These are phyloP conservation scores for Sisyra nigra DNA, from an alignment of 2,888 invertebrate genomes.

Conservation along the genomic window DNA sequence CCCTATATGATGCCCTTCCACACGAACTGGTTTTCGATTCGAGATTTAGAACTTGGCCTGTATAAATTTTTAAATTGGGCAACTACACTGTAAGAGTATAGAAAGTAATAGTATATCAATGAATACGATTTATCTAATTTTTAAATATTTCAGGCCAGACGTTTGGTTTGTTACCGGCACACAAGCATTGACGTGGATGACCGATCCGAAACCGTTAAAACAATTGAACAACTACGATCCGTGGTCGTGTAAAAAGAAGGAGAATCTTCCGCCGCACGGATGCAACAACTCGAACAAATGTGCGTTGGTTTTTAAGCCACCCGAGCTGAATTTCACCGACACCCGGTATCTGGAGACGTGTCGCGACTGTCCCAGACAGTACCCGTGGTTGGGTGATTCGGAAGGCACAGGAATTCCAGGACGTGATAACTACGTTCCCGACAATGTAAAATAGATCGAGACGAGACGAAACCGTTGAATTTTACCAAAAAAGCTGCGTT, in stretches of 20 bases:
- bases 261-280: constrained; percentile 52
- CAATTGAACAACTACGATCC: constrained; percentile 56
- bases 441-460: constrained; percentile 31
- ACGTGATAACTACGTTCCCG: constrained; percentile 66
- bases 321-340: constrained; percentile 60
- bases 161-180: constrained; percentile 78
- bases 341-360: constrained; percentile 82
- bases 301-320: constrained; percentile 60
- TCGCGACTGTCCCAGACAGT: constrained; percentile 65
- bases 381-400: constrained; percentile 81
- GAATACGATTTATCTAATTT: neutral
- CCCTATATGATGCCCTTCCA: constrained; percentile 94
- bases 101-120: neutral
- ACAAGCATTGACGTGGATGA: constrained; percentile 81
- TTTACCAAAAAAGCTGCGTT: neutral
- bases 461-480: too few species aligned
- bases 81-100: constrained; percentile 41
- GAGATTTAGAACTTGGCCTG: constrained; percentile 63
- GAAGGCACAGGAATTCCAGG: constrained; percentile 66
- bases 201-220: constrained; percentile 61
- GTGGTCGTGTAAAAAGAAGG: constrained; percentile 62
- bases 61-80: constrained; percentile 78
- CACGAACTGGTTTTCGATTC: constrained; percentile 91
- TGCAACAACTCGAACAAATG: constrained; percentile 74
- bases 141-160: constrained; percentile 43